A percentile compares a stretch with the other conserved stretches of the same genome.
Conservation (phyloP, 1,140 invertebrate genomes). For the Temnothorax curvispinosus region DNA sequence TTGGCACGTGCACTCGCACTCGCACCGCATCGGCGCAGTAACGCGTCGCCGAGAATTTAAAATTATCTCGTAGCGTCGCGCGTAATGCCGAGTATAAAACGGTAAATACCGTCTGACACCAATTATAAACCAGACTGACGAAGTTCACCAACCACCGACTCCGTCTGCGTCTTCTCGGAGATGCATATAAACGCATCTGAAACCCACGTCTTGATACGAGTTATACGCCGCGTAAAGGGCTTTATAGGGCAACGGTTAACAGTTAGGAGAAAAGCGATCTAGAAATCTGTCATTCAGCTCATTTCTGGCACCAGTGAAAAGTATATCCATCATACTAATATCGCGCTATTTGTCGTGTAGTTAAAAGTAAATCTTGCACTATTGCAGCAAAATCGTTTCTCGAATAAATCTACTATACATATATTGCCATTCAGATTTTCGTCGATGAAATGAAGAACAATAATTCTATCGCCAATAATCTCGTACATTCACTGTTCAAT, state of each 20-base stretch:
- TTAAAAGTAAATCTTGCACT: neutral
- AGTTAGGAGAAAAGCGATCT: neutral
- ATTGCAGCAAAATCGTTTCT: neutral
- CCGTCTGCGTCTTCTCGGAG: constrained; percentile 16
- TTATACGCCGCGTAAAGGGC: neutral
- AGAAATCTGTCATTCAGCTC: neutral
- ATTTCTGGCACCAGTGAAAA: neutral
- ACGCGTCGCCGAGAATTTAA: constrained; percentile 37
- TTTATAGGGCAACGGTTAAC: no score
- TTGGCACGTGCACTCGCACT: constrained; percentile 27
- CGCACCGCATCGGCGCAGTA: neutral
- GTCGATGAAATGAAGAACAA: neutral
- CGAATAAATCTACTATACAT: neutral
- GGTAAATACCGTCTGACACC: constrained; percentile 48
- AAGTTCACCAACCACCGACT: constrained; percentile 58
- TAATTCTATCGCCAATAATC: neutral
- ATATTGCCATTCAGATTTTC: neutral
- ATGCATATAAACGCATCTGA: neutral
- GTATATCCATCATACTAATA: neutral
- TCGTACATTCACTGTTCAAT: neutral
- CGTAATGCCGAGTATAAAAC: constrained; percentile 29
- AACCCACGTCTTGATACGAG: neutral
- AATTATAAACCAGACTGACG: constrained; percentile 61
- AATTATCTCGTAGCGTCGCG: constrained; percentile 45
- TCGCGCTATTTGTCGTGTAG: neutral